Conservation (phyloP, 2,797 vertebrate genomes). For the Nothura maculosa region DNA sequence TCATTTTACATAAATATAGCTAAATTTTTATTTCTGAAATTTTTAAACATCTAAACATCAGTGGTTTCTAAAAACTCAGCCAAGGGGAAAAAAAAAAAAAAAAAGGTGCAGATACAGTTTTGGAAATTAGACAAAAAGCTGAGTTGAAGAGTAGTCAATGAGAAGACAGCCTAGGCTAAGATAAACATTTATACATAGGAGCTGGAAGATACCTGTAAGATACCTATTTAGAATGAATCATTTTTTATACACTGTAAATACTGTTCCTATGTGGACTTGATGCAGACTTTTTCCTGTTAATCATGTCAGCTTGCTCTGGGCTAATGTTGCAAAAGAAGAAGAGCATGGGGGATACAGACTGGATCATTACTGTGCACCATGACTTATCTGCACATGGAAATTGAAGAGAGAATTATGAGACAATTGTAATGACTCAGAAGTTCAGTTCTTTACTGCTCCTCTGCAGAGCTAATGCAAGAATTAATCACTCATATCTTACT, state of each 20-base stretch:
- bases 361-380: not conserved
- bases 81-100: not conserved
- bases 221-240: not conserved
- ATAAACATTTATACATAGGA: not conserved
- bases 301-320: not conserved
- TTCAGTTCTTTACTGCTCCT: not conserved
- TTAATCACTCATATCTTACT: not conserved
- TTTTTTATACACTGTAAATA: not conserved
- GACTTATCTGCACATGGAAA: not conserved
- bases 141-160: not conserved
- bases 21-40: not conserved
- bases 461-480: not conserved
- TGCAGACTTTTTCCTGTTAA: not conserved
- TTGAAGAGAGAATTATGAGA: not conserved
- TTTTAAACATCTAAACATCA: not conserved
- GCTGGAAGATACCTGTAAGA: not conserved
- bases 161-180: not conserved
- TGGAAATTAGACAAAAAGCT: not conserved
- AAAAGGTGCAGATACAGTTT: not conserved
- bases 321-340: not conserved
- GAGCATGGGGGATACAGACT: not conserved
- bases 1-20: not conserved
- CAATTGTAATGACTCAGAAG: not conserved
- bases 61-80: not conserved
- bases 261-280: not conserved